phyloP scores from a whole-genome alignment of 1,140 invertebrate genomes.

The Orius insidiosus region DNA sequence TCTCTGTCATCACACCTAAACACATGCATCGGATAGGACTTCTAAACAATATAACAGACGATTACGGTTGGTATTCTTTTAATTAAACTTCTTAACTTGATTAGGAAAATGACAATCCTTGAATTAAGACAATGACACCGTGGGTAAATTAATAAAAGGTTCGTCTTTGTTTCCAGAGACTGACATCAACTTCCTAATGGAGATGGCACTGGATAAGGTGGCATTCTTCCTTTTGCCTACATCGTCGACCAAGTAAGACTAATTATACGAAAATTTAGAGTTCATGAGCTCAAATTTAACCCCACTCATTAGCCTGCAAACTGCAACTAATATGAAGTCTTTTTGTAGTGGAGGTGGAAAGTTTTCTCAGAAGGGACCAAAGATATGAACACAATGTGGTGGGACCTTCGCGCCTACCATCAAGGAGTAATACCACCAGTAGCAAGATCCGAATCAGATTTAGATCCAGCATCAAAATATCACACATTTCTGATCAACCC shows the following conservation, averaged over 20 bases:
- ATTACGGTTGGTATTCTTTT: constrained; percentile 27
- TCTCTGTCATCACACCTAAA: constrained; percentile 54
- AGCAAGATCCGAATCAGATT: constrained; percentile 48
- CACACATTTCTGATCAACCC: constrained; percentile 53
- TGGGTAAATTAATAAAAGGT: neutral
- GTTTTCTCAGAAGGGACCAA: constrained; percentile 54
- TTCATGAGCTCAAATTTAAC: too few relatives aligned
- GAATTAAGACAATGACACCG: neutral
- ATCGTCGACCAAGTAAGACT: constrained; percentile 47
- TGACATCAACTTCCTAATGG: constrained; percentile 63
- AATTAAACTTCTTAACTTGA: too few relatives aligned
- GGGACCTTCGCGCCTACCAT: constrained; percentile 52
- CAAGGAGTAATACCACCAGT: constrained; percentile 55
- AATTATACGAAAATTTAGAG: too few relatives aligned
- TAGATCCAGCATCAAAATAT: constrained; percentile 65
- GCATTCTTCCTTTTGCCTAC: constrained; percentile 58
- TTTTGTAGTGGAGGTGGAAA: constrained; percentile 50
- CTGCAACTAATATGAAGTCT: too few relatives aligned
- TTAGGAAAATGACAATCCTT: neutral
- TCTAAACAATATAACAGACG: constrained; percentile 44
- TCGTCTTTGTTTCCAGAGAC: constrained; percentile 29
- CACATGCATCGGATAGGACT: constrained; percentile 57
- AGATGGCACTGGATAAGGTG: constrained; percentile 65
- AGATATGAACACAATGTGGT: constrained; percentile 64
- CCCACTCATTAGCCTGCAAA: constrained; percentile 16